Evolutionary conservation across 2,888 invertebrate genomes (phyloP).

Genomic region (Thera britannica): DNA sequence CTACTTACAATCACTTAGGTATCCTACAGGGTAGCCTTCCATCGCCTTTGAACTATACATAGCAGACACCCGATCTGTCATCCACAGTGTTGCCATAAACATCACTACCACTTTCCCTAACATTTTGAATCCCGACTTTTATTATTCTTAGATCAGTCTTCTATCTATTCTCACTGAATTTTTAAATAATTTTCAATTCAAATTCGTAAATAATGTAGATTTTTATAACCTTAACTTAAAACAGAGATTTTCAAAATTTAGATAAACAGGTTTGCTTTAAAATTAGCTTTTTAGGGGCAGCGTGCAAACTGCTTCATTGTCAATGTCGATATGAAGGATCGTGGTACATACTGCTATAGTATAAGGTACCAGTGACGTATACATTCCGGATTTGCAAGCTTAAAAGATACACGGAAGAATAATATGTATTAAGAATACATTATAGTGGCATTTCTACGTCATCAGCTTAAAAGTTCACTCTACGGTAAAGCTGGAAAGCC

Average conservation of each 20-base stretch:
- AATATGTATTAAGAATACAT: no score
- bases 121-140: slow-evolving; percentile 9
- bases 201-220: no score
- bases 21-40: slow-evolving; percentile 67
- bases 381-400: slow-evolving; percentile 1
- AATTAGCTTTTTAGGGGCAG: slow-evolving; percentile 4
- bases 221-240: not conserved
- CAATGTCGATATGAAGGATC: slow-evolving; percentile 36
- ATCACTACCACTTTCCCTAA: slow-evolving; percentile 17
- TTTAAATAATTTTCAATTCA: no score
- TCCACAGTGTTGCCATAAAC: slow-evolving; percentile 23
- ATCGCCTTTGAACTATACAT: slow-evolving; percentile 59
- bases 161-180: no score
- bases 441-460: no score
- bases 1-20: slow-evolving; percentile 67
- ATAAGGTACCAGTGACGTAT: not conserved
- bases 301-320: slow-evolving; percentile 26
- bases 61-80: slow-evolving; percentile 40
- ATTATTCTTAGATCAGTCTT: no score
- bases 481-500: no score
- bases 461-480: no score
- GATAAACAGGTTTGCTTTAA: not conserved
- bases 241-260: not conserved
- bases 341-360: slow-evolving; percentile 1
- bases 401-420: slow-evolving; percentile 1